These are phyloP conservation scores for Neodiprion pinetum DNA, from an alignment of 1,140 invertebrate genomes.

Conservation along the genomic window DNA sequence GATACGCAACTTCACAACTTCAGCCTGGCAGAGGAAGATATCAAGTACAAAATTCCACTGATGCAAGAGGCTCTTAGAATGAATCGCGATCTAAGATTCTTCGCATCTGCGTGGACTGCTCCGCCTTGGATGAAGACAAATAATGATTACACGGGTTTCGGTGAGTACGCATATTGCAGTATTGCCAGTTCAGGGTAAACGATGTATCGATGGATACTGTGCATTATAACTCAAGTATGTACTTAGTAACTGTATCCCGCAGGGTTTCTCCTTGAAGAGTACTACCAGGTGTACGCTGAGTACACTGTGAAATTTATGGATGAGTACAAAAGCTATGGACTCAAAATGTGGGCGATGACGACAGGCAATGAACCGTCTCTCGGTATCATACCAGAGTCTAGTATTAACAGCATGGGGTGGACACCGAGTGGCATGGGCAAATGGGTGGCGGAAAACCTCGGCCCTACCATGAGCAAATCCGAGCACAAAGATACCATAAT, in stretches of 20 bases:
- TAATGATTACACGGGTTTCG: conserved; percentile 56
- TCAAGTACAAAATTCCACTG: conserved; percentile 55
- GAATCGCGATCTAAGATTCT: conserved; percentile 56
- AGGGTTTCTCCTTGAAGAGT: conserved; percentile 46
- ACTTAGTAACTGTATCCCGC: background rate
- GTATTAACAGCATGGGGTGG: conserved; percentile 77
- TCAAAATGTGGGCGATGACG: conserved; percentile 67
- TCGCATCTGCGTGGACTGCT: conserved; percentile 83
- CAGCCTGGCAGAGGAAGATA: conserved; percentile 53
- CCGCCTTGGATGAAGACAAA: conserved; percentile 95
- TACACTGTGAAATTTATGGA: conserved; percentile 68
- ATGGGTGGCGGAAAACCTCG: conserved; percentile 71
- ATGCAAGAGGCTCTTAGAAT: conserved; percentile 43
- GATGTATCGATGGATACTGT: too few species aligned
- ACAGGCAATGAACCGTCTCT: conserved; percentile 70
- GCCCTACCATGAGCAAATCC: conserved; percentile 67
- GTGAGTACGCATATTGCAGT: background rate
- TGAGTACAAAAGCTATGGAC: conserved; percentile 39
- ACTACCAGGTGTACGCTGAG: conserved; percentile 68
- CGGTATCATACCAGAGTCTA: conserved; percentile 70
- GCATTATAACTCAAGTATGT: too few species aligned
- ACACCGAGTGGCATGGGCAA: conserved; percentile 65
- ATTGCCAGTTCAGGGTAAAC: too few species aligned
- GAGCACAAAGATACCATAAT: conserved; percentile 66
- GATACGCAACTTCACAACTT: conserved; percentile 52